Evolutionary conservation across 92 coral and sea anemone species (phyloP), one percentile per base, ranked within the genome.

Genomic region (Parazoanthus atlanticus): DNA sequence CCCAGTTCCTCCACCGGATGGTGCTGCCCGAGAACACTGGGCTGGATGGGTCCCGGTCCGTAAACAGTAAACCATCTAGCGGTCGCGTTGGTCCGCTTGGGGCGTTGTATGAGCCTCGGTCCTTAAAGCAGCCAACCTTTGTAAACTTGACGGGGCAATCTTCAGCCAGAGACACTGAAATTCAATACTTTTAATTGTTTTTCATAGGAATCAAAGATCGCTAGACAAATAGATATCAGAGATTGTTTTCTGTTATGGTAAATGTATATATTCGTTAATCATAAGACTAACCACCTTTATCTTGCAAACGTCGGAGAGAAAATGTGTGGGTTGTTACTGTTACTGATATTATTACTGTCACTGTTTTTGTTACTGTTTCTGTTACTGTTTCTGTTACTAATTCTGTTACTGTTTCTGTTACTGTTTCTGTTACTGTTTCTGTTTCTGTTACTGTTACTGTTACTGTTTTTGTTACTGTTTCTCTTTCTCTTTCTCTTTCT

Each of bases 91-190:
- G 69, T 30, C 69, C 69, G 41, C 49, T 2, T 0, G 66, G 65
- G 66, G 82, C 34, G 16, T 46, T 46, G 82, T 78, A 46, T 33
- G 82, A 78, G 66, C 84, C 70, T 52, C 43, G 0, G 70, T 79
- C 84, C 36, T 79, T 79, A 54, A 79, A 79, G 30, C 84, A 79
- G 84, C 84, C 84, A 3, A 79, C 70, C n/a, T 79, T 79, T 79
- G 40, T 7, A 49, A 79, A 52, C 31, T 79, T 79, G 17, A 79
- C 41, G 34, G 84, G 84, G 25, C 84, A 79, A 29, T 28, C 67
- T 2, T 1, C 40, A 32, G 11, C 84, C 66, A 36, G 82, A 3
- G 82, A 41, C 26, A 46, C 82, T 79, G 33, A 15, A 79, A 52
- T 26, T 15, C 19, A 47, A 29, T 79, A 38, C 6, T 23, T 34